Evolutionary conservation across 2,888 invertebrate genomes (phyloP).

Genomic region (Drosophila pegasa): DNA sequence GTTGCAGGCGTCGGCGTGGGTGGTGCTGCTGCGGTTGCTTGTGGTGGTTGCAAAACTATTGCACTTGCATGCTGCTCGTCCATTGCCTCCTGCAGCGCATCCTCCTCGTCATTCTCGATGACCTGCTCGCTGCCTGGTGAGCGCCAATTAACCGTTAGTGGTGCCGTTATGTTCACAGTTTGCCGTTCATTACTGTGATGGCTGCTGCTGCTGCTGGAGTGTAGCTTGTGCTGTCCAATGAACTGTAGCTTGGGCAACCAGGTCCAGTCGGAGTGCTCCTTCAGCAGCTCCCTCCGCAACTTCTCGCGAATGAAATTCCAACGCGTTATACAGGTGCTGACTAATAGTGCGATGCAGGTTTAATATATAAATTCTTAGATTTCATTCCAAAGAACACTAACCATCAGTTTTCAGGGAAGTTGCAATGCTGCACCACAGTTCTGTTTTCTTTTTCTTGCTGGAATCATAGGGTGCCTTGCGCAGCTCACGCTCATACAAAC

Average conservation of each 20-base stretch:
- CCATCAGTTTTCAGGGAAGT: constrained; percentile 72
- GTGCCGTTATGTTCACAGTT: constrained; percentile 11
- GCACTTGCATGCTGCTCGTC: constrained; percentile 62
- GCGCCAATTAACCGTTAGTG: constrained; percentile 21
- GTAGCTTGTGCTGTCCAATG: constrained; percentile 27
- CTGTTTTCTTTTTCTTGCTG: constrained; percentile 64
- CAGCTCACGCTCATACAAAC: constrained; percentile 64
- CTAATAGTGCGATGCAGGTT: constrained; percentile 36
- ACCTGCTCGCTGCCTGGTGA: constrained; percentile 56
- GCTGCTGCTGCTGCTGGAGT: constrained; percentile 27
- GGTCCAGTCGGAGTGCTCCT: constrained; percentile 65
- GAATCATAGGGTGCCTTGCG: constrained; percentile 71
- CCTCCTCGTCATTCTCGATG: constrained; percentile 73
- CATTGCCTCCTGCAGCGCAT: constrained; percentile 81
- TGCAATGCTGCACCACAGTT: constrained; percentile 79
- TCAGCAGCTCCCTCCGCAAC: constrained; percentile 65
- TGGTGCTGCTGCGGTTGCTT: background rate
- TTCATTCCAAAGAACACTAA: constrained; percentile 33
- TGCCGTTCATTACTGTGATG: constrained; percentile 44
- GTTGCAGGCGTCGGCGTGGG: background rate
- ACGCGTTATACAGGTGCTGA: constrained; percentile 65
- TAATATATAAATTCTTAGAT: background rate
- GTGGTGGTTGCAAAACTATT: background rate
- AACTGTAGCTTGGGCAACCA: constrained; percentile 70
- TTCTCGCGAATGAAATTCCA: constrained; percentile 76